Percentiles rank a stretch among this genome's conserved stretches.
Evolutionary conservation across 1,140 invertebrate genomes (phyloP).

Genomic region (Ips nitidus): DNA sequence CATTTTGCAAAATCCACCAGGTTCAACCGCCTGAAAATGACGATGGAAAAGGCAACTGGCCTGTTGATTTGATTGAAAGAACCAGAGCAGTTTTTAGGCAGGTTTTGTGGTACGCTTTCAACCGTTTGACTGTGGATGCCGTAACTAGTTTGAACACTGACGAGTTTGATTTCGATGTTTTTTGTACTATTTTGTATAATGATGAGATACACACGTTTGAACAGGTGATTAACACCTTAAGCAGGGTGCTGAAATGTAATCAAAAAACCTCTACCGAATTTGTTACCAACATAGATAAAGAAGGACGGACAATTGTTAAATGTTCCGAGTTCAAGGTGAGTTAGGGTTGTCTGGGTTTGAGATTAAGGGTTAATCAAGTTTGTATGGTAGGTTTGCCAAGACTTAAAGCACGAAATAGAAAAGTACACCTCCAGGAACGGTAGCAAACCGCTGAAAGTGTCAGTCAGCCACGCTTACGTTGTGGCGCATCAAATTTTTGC

Average conservation of each 20-base stretch:
- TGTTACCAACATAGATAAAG: slow-evolving; percentile 92
- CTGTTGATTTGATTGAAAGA: slow-evolving; percentile 69
- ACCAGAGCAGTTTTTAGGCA: slow-evolving; percentile 72
- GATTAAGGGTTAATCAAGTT: background rate
- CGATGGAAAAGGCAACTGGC: slow-evolving; percentile 56
- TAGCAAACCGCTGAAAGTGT: slow-evolving; percentile 79
- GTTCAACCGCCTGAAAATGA: slow-evolving; percentile 41
- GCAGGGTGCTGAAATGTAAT: slow-evolving; percentile 81
- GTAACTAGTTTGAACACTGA: background rate
- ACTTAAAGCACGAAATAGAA: slow-evolving; percentile 79
- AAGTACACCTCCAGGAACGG: slow-evolving; percentile 76
- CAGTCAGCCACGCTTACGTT: slow-evolving; percentile 87
- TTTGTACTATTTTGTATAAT: slow-evolving; percentile 93
- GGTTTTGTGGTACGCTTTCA: slow-evolving; percentile 77
- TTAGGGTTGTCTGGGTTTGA: background rate
- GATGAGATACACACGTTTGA: slow-evolving; percentile 98
- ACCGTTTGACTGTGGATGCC: slow-evolving; percentile 62
- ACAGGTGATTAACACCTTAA: slow-evolving; percentile 85
- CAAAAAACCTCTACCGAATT: slow-evolving; percentile 88
- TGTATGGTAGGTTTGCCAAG: slow-evolving; percentile 60
- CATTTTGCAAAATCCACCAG: slow-evolving; percentile 77
- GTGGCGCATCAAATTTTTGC: slow-evolving; percentile 94
- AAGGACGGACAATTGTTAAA: slow-evolving; percentile 87
- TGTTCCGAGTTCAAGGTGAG: slow-evolving; percentile 69
- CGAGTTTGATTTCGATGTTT: slow-evolving; percentile 61